These are phyloP conservation scores for Phoebastria nigripes DNA, from an alignment of 2,797 vertebrate genomes.

Conservation along the genomic window DNA sequence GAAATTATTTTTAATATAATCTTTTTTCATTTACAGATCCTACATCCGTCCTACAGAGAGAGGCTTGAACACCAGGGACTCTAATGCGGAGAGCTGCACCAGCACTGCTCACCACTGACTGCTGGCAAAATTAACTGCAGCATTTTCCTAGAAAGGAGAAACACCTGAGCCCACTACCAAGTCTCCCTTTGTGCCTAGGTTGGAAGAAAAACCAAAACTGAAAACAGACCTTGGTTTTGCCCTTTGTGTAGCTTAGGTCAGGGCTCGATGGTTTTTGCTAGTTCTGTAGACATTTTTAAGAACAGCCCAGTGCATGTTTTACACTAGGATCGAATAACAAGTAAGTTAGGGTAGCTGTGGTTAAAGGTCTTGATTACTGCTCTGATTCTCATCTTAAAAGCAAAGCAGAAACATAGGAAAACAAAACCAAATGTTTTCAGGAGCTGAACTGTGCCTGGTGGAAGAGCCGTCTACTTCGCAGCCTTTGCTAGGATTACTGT, in stretches of 20 bases:
- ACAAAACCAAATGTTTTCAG: not conserved
- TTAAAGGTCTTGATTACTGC: not conserved
- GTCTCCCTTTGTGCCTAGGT: not conserved
- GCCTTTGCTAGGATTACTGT: not conserved
- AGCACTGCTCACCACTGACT: not conserved
- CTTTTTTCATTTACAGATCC: not conserved
- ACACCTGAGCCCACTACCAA: not conserved
- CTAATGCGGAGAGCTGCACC: not conserved
- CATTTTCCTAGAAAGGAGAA: not conserved
- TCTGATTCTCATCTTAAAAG: not conserved
- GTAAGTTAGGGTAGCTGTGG: not conserved
- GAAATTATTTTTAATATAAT: not conserved
- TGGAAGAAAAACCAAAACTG: not conserved
- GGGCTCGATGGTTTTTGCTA: not conserved
- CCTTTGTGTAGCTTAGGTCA: not conserved
- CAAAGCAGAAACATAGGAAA: not conserved
- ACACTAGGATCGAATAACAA: not conserved
- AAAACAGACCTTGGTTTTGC: not conserved
- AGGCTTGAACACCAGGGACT: not conserved
- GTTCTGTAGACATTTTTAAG: not conserved
- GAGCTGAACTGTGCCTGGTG: not conserved
- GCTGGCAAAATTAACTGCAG: not conserved
- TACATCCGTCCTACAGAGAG: not conserved
- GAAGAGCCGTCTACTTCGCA: rapidly evolving
- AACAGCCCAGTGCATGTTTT: not conserved